These are phyloP conservation scores for Heliconius himera DNA, from an alignment of 1,140 invertebrate genomes.

Conservation along the genomic window DNA sequence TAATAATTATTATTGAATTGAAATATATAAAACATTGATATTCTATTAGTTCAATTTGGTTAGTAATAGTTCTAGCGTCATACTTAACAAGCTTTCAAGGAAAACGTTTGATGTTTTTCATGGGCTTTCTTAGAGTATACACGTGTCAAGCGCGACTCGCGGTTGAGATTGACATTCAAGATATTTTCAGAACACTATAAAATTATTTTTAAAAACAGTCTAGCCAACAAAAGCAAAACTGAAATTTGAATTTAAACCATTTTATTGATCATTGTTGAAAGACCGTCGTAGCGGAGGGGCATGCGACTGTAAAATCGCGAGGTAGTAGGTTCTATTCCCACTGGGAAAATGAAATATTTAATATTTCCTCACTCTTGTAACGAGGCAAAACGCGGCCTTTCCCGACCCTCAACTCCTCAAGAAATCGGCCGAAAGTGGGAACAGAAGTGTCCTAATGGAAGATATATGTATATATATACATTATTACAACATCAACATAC, in stretches of 20 bases:
- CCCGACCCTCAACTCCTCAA: too few species aligned
- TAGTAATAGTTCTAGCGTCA: constrained; percentile 8
- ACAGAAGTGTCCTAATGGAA: too few species aligned
- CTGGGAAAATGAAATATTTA: too few species aligned
- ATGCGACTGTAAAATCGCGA: too few species aligned
- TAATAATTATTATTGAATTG: too few species aligned
- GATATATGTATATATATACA: not conserved
- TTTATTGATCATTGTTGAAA: not conserved
- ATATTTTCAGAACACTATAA: constrained; percentile 19
- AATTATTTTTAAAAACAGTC: not conserved
- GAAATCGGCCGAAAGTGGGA: too few species aligned
- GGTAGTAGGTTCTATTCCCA: too few species aligned
- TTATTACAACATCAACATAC: not conserved
- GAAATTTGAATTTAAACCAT: not conserved
- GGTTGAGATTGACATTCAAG: constrained; percentile 26
- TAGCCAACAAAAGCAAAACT: not conserved
- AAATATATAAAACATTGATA: too few species aligned
- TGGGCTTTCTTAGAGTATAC: constrained; percentile 24
- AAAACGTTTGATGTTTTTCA: constrained; percentile 33
- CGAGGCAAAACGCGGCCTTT: too few species aligned
- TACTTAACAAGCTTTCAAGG: constrained; percentile 29
- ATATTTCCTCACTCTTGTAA: too few species aligned
- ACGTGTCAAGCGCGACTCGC: constrained; percentile 17
- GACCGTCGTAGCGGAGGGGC: too few species aligned
- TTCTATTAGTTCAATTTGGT: not conserved